Percentiles rank a stretch among this genome's conserved stretches.
These are phyloP conservation scores for Saccostrea glomerata DNA, from an alignment of 1,140 invertebrate species.

Conservation along the genomic window DNA sequence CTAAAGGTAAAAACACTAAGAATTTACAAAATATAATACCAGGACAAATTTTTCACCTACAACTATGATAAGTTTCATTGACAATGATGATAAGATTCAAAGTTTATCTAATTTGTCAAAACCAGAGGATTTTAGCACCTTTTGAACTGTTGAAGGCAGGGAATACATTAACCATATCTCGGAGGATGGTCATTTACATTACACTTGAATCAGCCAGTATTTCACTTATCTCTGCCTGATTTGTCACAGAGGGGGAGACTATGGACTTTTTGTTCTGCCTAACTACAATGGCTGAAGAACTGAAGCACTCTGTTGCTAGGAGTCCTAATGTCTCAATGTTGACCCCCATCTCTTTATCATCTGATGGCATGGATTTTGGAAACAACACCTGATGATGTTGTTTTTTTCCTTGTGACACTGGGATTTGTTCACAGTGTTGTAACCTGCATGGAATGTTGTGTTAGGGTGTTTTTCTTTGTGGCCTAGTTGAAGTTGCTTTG, in stretches of 20 bases:
- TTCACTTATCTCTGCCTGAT: neutral
- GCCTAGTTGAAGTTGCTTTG: neutral
- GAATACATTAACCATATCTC: neutral
- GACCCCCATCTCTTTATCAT: slow-evolving; percentile 30
- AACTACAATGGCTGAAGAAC: neutral
- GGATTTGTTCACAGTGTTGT: neutral
- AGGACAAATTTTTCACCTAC: too few relatives aligned
- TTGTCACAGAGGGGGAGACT: neutral
- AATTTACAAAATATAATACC: too few relatives aligned
- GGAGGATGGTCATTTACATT: neutral
- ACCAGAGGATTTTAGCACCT: neutral
- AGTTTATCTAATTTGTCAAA: neutral
- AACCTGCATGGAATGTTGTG: neutral
- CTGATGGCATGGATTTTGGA: neutral
- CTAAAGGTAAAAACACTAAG: too few relatives aligned
- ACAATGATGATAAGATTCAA: neutral
- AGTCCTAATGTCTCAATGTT: neutral
- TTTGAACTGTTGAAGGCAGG: neutral
- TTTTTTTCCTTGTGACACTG: neutral
- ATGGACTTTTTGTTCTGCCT: neutral
- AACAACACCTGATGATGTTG: neutral
- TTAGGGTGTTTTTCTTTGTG: neutral
- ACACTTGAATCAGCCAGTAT: neutral
- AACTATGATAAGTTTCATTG: neutral
- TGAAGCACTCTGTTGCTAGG: neutral